phyloP scores from a whole-genome alignment of 2,113 vertebrate genomes.

The Rhinolophus ferrumequinum region DNA sequence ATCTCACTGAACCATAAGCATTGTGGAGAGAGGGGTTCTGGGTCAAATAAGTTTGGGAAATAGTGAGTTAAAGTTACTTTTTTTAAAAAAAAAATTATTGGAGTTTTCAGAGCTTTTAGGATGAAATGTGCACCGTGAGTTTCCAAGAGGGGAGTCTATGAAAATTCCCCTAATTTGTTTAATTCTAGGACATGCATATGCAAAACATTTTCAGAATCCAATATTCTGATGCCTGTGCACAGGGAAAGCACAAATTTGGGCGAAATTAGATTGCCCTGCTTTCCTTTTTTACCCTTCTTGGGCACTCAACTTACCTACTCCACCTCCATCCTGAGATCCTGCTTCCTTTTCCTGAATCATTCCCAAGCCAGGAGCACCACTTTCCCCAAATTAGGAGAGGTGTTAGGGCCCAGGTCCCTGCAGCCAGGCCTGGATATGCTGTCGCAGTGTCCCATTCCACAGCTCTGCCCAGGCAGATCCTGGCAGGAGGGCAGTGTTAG shows the following conservation, averaged over 20 bases:
- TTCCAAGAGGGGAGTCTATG: not conserved
- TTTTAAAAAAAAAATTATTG: not conserved
- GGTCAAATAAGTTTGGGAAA: not conserved
- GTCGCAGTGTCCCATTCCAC: not conserved
- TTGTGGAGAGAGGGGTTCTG: not conserved
- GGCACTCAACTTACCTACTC: not conserved
- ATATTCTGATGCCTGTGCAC: not conserved
- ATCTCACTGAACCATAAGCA: not conserved
- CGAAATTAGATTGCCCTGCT: not conserved
- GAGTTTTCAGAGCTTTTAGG: not conserved
- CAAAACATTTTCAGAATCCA: not conserved
- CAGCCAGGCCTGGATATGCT: not conserved
- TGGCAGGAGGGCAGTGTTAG: not conserved
- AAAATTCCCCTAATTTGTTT: not conserved
- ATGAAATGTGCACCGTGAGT: not conserved
- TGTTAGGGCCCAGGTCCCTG: not conserved
- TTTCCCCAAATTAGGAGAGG: constrained; percentile 50
- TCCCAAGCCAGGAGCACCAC: not conserved
- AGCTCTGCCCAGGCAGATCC: not conserved
- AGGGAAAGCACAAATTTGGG: not conserved
- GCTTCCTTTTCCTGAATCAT: not conserved
- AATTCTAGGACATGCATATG: not conserved
- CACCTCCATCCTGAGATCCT: not conserved
- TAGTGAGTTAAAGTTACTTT: not conserved
- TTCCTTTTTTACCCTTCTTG: not conserved